These are phyloP conservation scores for Herpetotheres cachinnans DNA, from an alignment of 2,113 vertebrate genomes.

Conservation along the genomic window DNA sequence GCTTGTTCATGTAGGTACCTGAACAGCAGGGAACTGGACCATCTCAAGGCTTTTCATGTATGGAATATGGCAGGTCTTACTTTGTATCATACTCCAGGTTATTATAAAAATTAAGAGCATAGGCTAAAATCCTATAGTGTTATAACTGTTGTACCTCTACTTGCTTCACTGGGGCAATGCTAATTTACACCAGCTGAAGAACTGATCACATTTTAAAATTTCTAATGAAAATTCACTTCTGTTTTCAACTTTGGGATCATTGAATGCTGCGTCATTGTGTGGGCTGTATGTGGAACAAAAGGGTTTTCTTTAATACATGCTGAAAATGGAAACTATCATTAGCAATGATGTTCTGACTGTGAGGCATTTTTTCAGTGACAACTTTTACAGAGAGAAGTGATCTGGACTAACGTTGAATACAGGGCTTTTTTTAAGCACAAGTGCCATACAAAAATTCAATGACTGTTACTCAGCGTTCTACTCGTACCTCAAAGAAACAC, in stretches of 20 bases:
- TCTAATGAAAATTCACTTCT: neutral
- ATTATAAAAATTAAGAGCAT: neutral
- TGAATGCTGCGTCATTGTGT: constrained; percentile 30
- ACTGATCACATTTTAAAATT: neutral
- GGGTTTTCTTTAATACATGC: constrained; percentile 5
- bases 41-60: neutral
- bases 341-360: neutral
- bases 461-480: neutral
- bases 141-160: neutral
- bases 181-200: neutral
- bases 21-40: neutral
- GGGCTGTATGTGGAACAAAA: constrained; percentile 46
- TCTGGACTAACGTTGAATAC: neutral
- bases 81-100: neutral
- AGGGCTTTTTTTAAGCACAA: neutral
- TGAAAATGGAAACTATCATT: constrained; percentile 63
- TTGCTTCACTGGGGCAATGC: neutral
- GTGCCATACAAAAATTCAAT: neutral
- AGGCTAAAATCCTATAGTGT: neutral
- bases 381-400: neutral
- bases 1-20: neutral
- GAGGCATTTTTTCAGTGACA: constrained; percentile 24
- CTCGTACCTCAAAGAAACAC: neutral
- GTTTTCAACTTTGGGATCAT: neutral
- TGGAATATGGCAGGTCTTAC: neutral